Conservation (phyloP, 2,113 vertebrate species). For the Pseudopipra pipra region DNA sequence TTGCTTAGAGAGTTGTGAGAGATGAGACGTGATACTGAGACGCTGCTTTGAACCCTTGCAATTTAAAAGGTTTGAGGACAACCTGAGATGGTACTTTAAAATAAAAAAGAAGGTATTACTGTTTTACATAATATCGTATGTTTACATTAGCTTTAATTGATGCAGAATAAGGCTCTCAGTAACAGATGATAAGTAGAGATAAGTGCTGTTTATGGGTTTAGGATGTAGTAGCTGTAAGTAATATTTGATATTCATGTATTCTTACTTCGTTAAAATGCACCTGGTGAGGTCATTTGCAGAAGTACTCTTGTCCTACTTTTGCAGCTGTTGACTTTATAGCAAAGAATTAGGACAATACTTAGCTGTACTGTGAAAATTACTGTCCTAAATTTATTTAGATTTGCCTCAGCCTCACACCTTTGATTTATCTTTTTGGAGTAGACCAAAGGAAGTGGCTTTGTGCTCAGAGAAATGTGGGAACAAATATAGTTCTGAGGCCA, state of each 20-base stretch:
- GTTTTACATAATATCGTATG: neutral
- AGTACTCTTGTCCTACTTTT: constrained; percentile 23
- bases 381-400: constrained; percentile 4
- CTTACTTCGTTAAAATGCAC: constrained; percentile 10
- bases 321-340: neutral
- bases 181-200: neutral
- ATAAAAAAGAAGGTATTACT: neutral
- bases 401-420: neutral
- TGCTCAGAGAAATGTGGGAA: neutral
- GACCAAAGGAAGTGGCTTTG: neutral
- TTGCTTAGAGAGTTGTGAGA: neutral
- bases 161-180: neutral
- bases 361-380: neutral
- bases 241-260: neutral
- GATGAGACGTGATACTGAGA: neutral
- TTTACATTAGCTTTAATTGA: neutral
- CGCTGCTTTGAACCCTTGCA: neutral
- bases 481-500: neutral
- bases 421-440: neutral
- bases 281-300: neutral
- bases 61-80: neutral
- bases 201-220: neutral
- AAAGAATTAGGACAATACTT: constrained; percentile 3
- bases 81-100: accelerated
- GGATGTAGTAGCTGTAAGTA: neutral